These are phyloP conservation scores for Pogonus chalceus DNA, from an alignment of 1,140 invertebrate genomes.

Conservation along the genomic window DNA sequence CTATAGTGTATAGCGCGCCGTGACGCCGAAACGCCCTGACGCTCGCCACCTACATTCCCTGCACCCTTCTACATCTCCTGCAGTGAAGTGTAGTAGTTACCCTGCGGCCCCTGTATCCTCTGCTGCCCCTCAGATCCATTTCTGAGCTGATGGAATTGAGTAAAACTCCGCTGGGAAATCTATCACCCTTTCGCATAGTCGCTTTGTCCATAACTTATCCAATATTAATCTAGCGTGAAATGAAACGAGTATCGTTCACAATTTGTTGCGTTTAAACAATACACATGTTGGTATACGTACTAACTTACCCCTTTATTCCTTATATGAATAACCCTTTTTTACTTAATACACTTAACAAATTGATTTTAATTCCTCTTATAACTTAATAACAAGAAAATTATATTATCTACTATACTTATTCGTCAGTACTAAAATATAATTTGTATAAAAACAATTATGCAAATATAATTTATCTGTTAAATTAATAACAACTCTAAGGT, in stretches of 20 bases:
- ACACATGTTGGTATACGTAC: neutral
- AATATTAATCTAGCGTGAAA: conserved; percentile 39
- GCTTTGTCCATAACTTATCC: conserved; percentile 36
- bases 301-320: too few species aligned
- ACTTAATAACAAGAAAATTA: too few species aligned
- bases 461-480: too few species aligned
- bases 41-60: neutral
- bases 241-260: conserved; percentile 34
- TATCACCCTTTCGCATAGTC: conserved; percentile 37
- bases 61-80: neutral
- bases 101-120: neutral
- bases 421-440: too few species aligned
- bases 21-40: neutral
- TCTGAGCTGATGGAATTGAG: conserved; percentile 8
- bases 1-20: neutral
- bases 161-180: conserved; percentile 31
- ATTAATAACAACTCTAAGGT: too few species aligned
- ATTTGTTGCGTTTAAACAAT: conserved; percentile 2
- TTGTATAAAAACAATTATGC: too few species aligned
- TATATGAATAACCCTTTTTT: neutral
- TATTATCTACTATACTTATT: too few species aligned
- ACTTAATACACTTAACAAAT: too few species aligned
- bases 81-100: neutral
- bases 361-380: too few species aligned
- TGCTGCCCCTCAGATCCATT: neutral